Base-by-base conservation (phyloP, 2,797 vertebrate genomes). In the Pyrocephalus nanus region DNA sequence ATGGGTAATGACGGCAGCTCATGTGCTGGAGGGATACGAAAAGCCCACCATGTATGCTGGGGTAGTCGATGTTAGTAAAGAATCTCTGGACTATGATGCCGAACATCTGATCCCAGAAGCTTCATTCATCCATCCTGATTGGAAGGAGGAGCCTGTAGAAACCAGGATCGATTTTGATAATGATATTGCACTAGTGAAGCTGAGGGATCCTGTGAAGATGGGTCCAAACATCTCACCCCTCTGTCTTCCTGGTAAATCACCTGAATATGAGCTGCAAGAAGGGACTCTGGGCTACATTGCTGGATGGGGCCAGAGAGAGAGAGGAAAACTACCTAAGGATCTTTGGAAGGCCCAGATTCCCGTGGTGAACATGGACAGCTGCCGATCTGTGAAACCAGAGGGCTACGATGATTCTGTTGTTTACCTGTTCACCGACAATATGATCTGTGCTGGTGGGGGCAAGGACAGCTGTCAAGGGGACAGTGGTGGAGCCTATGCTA, bases 1-100 rank as follows among this genome's bases (percentile, higher is more conserved):
- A 8, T 99, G 99, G 99, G 98, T 99, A 10, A 91, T 99, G 83
- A 99, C 99, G 1, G 99, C 99, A 10, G 99, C 99, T 65, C 99
- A 99, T 0, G 98, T 99, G 3, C 97, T 99, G 62, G 97, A 98
- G 0, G 53, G 5, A 1, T 58, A 38, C 0, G 22, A 32, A 3
- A 51, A 75, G 5, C 97, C 97, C 9, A 8, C 11, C 4, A 96
- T 98, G 96, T 97, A 96, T 4, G 96, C 90, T 25, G 98, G 98
- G 6, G 50, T 93, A 11, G 88, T 93, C 8, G 4, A 29, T 3
- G 40, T 97, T 43, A 8, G 9, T 6, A 2, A 2, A 32, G 13
- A 38, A 0, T 2, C 0, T 11, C 36, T 69, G 96, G 2, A 36
- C 9, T 14, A 81, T 4, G 96, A 97, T 21, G 92, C 97, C 7